A percentile compares a stretch with the other conserved stretches of the same genome.
These are phyloP conservation scores for Andrena cerasifolii DNA, from an alignment of 1,140 invertebrate species.

Conservation along the genomic window DNA sequence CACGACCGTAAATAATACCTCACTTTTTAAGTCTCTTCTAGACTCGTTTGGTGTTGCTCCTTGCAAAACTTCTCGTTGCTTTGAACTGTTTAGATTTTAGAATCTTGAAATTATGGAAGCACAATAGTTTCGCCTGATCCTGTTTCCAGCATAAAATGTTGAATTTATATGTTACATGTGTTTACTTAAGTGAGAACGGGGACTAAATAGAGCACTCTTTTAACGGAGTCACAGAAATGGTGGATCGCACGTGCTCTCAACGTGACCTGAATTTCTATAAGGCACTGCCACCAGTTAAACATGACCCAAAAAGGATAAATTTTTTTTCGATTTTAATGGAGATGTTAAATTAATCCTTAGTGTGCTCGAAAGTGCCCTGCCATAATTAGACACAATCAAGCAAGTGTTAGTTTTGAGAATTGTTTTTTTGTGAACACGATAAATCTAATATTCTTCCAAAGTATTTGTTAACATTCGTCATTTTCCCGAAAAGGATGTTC, in stretches of 20 bases:
- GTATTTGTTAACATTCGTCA: not conserved
- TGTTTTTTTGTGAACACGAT: no score
- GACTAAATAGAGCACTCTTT: constrained; percentile 20
- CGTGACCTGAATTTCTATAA: constrained; percentile 48
- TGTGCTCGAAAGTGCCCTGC: not conserved
- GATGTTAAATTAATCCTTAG: not conserved
- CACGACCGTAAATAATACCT: not conserved
- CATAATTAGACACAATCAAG: not conserved
- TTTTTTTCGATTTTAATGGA: not conserved
- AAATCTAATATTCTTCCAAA: no score
- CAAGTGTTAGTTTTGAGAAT: no score
- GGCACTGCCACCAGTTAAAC: constrained; percentile 18
- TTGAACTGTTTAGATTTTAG: no score
- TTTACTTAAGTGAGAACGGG: not conserved
- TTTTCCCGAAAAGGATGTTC: not conserved
- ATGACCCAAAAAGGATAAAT: not conserved
- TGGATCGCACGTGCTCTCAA: constrained; percentile 31
- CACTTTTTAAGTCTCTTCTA: not conserved
- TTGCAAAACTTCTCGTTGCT: not conserved
- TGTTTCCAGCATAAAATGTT: not conserved
- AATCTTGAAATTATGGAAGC: no score
- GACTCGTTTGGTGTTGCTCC: not conserved
- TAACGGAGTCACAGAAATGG: not conserved
- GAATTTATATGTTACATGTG: constrained; percentile 23
- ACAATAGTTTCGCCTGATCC: not conserved